These are phyloP conservation scores for Solenodon paradoxus DNA, from an alignment of 2,113 vertebrate species.

Conservation along the genomic window DNA sequence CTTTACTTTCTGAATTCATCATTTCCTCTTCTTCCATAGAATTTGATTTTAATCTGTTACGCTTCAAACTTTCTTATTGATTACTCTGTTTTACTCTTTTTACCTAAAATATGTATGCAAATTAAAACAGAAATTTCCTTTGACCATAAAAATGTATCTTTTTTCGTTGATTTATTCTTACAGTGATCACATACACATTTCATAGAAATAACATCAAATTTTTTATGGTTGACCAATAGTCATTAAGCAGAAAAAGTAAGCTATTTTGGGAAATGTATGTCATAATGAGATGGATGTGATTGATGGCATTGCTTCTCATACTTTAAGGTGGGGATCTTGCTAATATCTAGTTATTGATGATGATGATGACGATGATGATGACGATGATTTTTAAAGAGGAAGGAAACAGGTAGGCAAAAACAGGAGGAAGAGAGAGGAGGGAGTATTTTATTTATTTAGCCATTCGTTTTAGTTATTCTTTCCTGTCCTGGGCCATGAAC, in stretches of 20 bases:
- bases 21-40: background rate
- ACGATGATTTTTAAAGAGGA: too few relatives aligned
- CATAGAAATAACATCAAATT: background rate
- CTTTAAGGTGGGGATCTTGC: background rate
- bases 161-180: background rate
- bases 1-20: background rate
- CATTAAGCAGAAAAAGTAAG: background rate
- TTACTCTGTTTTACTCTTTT: background rate
- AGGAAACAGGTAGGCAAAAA: too few relatives aligned
- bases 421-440: too few relatives aligned
- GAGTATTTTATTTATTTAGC: too few relatives aligned
- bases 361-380: too few relatives aligned
- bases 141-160: background rate
- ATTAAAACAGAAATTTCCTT: background rate
- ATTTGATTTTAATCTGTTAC: background rate
- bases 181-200: background rate
- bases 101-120: background rate
- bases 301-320: background rate
- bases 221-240: background rate
- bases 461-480: too few relatives aligned
- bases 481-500: too few relatives aligned
- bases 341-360: too few relatives aligned
- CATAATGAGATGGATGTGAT: background rate
- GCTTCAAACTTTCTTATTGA: background rate
- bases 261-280: background rate